Percentiles rank a stretch among this genome's conserved stretches.
Evolutionary conservation across 1,140 invertebrate species (phyloP).

Genomic region (Zaprionus africanus): DNA sequence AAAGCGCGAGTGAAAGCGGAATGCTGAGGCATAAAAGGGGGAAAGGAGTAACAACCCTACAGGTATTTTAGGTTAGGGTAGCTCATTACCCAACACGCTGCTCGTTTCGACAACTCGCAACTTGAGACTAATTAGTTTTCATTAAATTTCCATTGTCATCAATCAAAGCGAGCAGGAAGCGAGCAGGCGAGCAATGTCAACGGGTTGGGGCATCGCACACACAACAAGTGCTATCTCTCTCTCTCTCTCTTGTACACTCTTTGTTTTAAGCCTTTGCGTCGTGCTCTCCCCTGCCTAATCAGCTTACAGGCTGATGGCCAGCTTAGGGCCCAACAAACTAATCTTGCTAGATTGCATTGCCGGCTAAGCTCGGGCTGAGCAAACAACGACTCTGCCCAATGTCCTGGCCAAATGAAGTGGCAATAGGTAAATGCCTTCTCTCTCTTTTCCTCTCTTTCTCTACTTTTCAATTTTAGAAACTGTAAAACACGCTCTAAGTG

Average conservation of each 20-base stretch:
- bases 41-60: background rate
- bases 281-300: conserved; percentile 6
- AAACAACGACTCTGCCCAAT: conserved; percentile 13
- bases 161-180: background rate
- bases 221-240: background rate
- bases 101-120: background rate
- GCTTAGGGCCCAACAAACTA: conserved; percentile 27
- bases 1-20: background rate
- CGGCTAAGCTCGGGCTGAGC: background rate
- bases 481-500: background rate
- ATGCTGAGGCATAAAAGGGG: background rate
- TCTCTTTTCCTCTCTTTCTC: background rate
- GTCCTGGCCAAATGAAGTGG: conserved; percentile 9
- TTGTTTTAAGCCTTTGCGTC: background rate
- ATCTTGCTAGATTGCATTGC: conserved; percentile 25
- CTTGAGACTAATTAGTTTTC: conserved; percentile 4
- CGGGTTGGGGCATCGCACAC: too few relatives aligned
- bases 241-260: background rate
- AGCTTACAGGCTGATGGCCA: conserved; percentile 29
- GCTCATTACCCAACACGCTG: background rate
- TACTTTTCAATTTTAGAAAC: background rate
- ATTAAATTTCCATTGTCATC: conserved; percentile 10
- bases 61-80: background rate
- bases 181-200: background rate
- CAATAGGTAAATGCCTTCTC: conserved; percentile 4